Conservation (phyloP, 2,113 vertebrate genomes). For the Brachyhypopomus gauderio region DNA sequence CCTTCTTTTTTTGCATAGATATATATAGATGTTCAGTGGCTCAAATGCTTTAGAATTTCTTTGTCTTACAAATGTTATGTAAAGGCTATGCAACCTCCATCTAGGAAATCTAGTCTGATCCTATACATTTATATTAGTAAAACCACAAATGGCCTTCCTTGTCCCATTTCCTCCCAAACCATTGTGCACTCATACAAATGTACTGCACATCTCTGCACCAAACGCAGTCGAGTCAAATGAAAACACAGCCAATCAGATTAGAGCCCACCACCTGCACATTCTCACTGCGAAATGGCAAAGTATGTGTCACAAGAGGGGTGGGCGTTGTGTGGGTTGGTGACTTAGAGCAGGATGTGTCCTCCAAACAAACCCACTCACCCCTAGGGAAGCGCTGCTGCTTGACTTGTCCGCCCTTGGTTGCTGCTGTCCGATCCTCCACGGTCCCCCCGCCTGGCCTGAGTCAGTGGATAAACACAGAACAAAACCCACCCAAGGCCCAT, state of each 20-base stretch:
- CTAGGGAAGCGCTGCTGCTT: slow-evolving; percentile 19
- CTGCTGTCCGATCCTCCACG: no score
- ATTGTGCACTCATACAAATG: background rate
- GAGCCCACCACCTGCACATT: slow-evolving; percentile 53
- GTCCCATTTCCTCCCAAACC: background rate
- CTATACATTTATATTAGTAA: background rate
- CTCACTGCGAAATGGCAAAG: slow-evolving; percentile 43
- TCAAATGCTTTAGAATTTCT: background rate
- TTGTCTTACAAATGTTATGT: background rate
- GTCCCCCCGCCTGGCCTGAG: slow-evolving; percentile 13
- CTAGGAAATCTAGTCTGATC: background rate
- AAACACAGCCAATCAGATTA: slow-evolving; percentile 53
- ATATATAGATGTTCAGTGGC: background rate
- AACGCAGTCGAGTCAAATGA: slow-evolving; percentile 23
- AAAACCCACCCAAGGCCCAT: background rate
- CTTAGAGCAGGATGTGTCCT: slow-evolving; percentile 59
- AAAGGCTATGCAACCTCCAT: background rate
- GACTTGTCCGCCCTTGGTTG: slow-evolving; percentile 7
- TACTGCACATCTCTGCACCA: background rate
- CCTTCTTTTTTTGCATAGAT: background rate
- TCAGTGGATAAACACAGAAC: slow-evolving; percentile 19
- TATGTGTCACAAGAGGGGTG: slow-evolving; percentile 39
- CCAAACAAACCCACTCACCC: slow-evolving; percentile 57
- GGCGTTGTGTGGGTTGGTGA: slow-evolving; percentile 43
- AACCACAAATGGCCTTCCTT: background rate